phyloP scores from a whole-genome alignment of 2,888 invertebrate genomes.

The Malthinus seriepunctatus region DNA sequence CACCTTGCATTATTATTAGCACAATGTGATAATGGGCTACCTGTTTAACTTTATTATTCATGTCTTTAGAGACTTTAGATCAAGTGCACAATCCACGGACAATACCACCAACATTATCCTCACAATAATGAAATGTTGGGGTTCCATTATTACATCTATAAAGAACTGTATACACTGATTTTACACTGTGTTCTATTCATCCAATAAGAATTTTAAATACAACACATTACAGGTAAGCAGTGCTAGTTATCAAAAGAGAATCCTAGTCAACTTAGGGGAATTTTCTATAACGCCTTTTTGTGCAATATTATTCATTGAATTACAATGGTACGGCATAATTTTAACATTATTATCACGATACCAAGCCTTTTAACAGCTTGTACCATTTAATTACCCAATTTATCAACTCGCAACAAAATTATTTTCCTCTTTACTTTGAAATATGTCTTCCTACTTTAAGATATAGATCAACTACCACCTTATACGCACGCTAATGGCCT shows the following conservation, averaged over 20 bases:
- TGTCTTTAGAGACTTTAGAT: conserved; percentile 50
- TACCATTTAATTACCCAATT: too few relatives aligned
- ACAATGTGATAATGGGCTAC: conserved; percentile 52
- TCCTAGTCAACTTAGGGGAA: conserved; percentile 22
- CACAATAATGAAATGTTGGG: conserved; percentile 53
- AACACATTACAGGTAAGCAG: conserved; percentile 27
- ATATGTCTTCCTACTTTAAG: too few relatives aligned
- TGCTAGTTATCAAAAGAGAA: conserved; percentile 17
- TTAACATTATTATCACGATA: conserved; percentile 1
- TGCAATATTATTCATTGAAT: conserved; percentile 20
- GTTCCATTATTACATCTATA: conserved; percentile 49
- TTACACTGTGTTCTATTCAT: conserved; percentile 42
- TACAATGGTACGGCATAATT: conserved; percentile 11
- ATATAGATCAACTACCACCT: background rate
- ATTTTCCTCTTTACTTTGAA: too few relatives aligned
- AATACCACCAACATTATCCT: conserved; percentile 53
- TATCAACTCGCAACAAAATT: too few relatives aligned
- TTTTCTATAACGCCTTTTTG: conserved; percentile 21
- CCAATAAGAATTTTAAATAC: conserved; percentile 37
- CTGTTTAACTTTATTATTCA: conserved; percentile 54
- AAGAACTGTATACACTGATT: conserved; percentile 51
- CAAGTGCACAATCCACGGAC: conserved; percentile 54
- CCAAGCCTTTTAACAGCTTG: background rate
- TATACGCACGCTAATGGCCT: background rate
- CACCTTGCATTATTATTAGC: conserved; percentile 51